phyloP scores from a whole-genome alignment of 2,888 invertebrate species.

The Agonum fuliginosum region DNA sequence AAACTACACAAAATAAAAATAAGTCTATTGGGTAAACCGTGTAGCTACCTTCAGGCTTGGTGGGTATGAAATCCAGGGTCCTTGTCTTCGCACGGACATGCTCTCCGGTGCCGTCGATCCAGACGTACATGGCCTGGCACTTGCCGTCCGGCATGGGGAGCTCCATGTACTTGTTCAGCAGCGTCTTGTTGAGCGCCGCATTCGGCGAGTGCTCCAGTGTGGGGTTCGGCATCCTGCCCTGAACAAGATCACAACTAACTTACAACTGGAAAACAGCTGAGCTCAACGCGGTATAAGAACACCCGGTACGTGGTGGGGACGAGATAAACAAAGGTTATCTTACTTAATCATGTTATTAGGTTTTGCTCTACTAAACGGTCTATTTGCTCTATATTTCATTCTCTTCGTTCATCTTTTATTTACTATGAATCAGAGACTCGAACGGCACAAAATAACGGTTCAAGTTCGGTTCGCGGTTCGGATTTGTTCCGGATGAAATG shows the following conservation, averaged over 20 bases:
- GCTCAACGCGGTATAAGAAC: too few species aligned
- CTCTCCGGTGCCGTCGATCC: slow-evolving; percentile 96
- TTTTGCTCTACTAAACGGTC: too few species aligned
- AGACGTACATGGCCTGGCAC: slow-evolving; percentile 91
- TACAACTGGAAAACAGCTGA: neutral
- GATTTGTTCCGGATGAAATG: too few species aligned
- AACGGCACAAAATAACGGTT: too few species aligned
- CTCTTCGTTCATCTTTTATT: too few species aligned
- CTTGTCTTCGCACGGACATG: slow-evolving; percentile 91
- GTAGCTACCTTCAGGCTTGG: slow-evolving; percentile 82
- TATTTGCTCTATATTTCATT: too few species aligned
- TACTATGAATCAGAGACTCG: too few species aligned
- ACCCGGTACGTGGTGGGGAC: neutral
- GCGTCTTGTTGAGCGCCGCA: slow-evolving; percentile 85
- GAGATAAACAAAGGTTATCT: neutral
- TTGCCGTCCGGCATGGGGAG: slow-evolving; percentile 86
- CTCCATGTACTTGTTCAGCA: slow-evolving; percentile 83
- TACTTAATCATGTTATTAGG: too few species aligned
- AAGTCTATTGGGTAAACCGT: neutral
- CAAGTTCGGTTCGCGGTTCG: too few species aligned
- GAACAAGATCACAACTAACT: slow-evolving; percentile 39
- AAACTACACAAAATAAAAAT: too few species aligned
- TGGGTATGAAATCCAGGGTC: slow-evolving; percentile 89
- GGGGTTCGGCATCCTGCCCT: slow-evolving; percentile 70
- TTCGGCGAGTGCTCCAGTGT: slow-evolving; percentile 85